phyloP scores from a whole-genome alignment of 2,797 vertebrate genomes.

The Gymnothorax javanicus region DNA sequence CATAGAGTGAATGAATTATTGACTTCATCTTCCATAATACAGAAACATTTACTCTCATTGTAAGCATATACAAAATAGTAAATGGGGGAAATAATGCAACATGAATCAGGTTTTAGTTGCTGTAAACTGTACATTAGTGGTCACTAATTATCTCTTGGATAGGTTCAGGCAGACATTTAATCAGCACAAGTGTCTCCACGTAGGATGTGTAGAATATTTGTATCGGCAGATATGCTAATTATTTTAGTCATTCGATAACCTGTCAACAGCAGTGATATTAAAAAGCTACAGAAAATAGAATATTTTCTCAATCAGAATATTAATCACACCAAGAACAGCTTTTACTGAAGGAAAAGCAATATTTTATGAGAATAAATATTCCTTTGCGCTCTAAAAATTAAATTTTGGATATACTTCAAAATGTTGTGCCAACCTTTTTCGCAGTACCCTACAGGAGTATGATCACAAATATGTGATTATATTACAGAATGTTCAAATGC shows the following conservation, averaged over 20 bases:
- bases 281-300: not conserved
- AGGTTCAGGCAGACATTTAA: constrained; percentile 5
- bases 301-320: not conserved
- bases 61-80: constrained; percentile 21
- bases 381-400: not conserved
- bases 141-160: not conserved
- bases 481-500: no score
- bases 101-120: not conserved
- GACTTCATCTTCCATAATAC: not conserved
- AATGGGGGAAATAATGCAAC: constrained; percentile 9
- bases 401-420: no score
- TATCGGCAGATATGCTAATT: constrained; percentile 1
- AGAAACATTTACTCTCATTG: constrained; percentile 20
- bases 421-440: no score
- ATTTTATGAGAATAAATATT: not conserved
- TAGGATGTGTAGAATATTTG: not conserved
- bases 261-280: not conserved
- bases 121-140: not conserved
- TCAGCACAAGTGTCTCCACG: not conserved
- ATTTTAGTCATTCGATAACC: constrained; percentile 6
- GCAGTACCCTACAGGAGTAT: no score
- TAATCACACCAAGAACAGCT: not conserved
- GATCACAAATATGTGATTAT: no score
- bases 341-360: not conserved
- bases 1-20: no score